Evolutionary conservation across 1,140 invertebrate species (phyloP), one percentile per base, ranked within the genome.

Genomic region (Lamellibrachia luymesi): DNA sequence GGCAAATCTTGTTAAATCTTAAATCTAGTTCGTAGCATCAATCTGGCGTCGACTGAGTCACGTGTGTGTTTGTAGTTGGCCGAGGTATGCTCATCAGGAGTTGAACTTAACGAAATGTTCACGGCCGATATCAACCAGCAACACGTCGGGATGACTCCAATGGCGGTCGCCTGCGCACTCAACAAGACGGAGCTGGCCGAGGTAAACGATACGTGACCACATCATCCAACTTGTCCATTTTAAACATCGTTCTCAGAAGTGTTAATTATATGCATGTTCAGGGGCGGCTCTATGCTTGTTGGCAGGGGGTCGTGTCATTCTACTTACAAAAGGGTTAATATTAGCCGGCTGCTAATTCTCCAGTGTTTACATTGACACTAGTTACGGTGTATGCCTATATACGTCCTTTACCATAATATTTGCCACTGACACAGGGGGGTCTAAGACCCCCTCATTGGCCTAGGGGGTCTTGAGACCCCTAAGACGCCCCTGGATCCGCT

Each of bases 121-220:
- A 50, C 92, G 10, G 90, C 92, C 13, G 92, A 94, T 22, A 91
- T 94, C 50, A 92, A 94, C 91, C 93, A 80, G 49, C 92, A 94
- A 64, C 93, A 94, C 51, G 92, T 50, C 50, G 92, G 92, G 25
- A 94, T 94, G 93, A 94, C 93, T 22, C 93, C 93, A n/a, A 56
- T 94, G n/a, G 92, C 93, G 17, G 64, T 94, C 22, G 93, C 93
- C 5, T 51, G 90, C 90, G 93, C 93, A n/a, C 92, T 94, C 91
- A 94, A 94, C 80, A 94, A 94, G 91, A 50, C 91, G 25, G 92
- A 92, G 5, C 92, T 92, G n/a, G 93, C 92, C 13, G 91, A 93
- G 91, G 93, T 93, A 91, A 49, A 51, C 64, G 8, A 80, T 1
- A 80, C 52, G 52, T 80, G 8, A 80, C 17, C 25, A 2, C 64